phyloP scores from a whole-genome alignment of 2,797 vertebrate species.

The Sitta carolinensis region DNA sequence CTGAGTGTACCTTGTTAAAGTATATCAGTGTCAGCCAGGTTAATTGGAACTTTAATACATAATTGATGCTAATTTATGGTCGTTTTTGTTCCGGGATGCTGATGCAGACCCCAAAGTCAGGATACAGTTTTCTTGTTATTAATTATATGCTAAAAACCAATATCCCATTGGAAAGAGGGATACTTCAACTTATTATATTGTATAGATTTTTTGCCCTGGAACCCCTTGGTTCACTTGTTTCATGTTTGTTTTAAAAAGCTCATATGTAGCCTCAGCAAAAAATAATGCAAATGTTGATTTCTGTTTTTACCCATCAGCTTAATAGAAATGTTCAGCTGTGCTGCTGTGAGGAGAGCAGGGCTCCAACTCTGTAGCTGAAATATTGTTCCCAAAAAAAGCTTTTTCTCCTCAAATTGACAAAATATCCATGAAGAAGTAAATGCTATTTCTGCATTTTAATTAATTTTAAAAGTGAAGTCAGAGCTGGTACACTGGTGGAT shows the following conservation, averaged over 20 bases:
- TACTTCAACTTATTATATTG: constrained; percentile 62
- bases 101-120: constrained; percentile 77
- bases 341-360: not conserved
- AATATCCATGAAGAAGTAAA: not conserved
- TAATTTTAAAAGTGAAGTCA: not conserved
- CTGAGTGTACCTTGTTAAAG: constrained; percentile 83
- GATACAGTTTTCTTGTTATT: constrained; percentile 83
- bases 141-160: constrained; percentile 83
- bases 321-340: not conserved
- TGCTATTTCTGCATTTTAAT: not conserved
- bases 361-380: not conserved
- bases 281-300: not conserved
- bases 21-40: constrained; percentile 85
- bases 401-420: not conserved
- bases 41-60: constrained; percentile 87
- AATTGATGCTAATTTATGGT: constrained; percentile 87
- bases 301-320: not conserved
- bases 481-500: not conserved
- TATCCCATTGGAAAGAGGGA: constrained; percentile 72
- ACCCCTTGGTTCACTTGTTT: constrained; percentile 10
- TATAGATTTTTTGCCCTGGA: constrained; percentile 20
- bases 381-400: not conserved
- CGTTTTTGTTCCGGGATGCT: constrained; percentile 80
- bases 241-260: not conserved
- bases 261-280: not conserved